Base-by-base conservation (phyloP, 1,140 invertebrate genomes). In the Anadara kagoshimensis region DNA sequence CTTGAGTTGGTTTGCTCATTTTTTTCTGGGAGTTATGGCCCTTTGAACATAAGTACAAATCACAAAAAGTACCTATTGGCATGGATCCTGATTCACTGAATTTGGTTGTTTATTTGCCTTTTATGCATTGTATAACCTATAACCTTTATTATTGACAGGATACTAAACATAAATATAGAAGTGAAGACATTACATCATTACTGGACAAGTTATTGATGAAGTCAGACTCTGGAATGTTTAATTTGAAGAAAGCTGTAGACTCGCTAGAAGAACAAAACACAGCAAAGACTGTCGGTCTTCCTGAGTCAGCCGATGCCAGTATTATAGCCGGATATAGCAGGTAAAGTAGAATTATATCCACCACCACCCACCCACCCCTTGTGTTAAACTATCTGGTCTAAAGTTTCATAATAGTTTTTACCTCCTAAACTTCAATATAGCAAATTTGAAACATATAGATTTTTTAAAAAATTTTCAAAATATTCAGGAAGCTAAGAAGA, bases 161-260 rank as follows among this genome's bases (percentile, higher is more conserved):
- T 36, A 7, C 7, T 83, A 82, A 85, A 78, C 83, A 85, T 36
- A 36, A 7, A 36, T 36, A 69, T 0, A 57, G 36, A 10, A 20
- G 43, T 18, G 68, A 76, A 14, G 20, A 22, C 26, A 73, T 81
- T 69, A 77, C 63, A 1, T 53, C 29, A 16, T 67, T 85, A 18
- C 62, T 85, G 22, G 54, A 78, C 12, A 76, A 65, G 49, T 66
- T 84, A 29, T 49, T 80, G 20, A 57, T 20, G 53, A 59, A 77
- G 20, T 72, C 59, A 26, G 67, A 68, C n/a, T 63, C 69, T 20
- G 78, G 77, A 7, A 69, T 63, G 3, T 77, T 76, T 22, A 79
- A 78, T 29, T 71, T 86, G 11, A 79, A 82, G 58, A 69, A 75
- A 53, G 78, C 82, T n/a, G 72, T 86, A 1, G 83, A 86, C 53